Percentiles rank a stretch among this genome's conserved stretches.
Evolutionary conservation across 2,797 vertebrate genomes (phyloP).

Genomic region (Gymnoscopelus braueri): DNA sequence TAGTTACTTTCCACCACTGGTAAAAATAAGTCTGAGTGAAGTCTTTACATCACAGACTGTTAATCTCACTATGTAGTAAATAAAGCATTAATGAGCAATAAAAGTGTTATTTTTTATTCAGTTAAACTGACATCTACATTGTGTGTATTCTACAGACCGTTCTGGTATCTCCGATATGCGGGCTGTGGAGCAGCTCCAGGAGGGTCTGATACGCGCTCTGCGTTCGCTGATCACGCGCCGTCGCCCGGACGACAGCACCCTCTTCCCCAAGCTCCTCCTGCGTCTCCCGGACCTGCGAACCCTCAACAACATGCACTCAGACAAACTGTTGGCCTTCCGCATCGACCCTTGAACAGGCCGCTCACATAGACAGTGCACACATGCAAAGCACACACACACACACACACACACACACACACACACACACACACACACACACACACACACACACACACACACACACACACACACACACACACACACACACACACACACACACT

Average conservation of each 20-base stretch:
- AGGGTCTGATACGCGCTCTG: conserved; percentile 80
- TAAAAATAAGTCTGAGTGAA: too few species aligned
- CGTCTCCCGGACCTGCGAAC: conserved; percentile 84
- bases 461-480: conserved; percentile 35
- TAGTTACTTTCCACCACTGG: too few species aligned
- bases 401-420: conserved; percentile 35
- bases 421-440: conserved; percentile 36
- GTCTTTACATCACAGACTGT: too few species aligned
- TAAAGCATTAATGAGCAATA: conserved; percentile 3
- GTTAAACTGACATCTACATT: conserved; percentile 31
- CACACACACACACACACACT: conserved; percentile 38
- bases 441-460: conserved; percentile 41
- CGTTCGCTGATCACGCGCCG: conserved; percentile 76
- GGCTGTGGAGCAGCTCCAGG: conserved; percentile 84
- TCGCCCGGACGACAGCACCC: conserved; percentile 73
- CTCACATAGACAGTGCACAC: conserved; percentile 1
- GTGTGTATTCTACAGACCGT: conserved; percentile 68
- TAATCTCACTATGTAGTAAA: background rate
- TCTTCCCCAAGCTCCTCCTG: conserved; percentile 82
- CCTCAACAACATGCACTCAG: conserved; percentile 84
- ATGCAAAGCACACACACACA: conserved; percentile 35
- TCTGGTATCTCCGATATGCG: conserved; percentile 75
- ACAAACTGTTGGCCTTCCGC: conserved; percentile 85
- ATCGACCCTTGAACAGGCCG: conserved; percentile 76
- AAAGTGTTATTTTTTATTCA: background rate